Conservation (phyloP, 2,888 invertebrate species). For the Ophion slaviceki region DNA sequence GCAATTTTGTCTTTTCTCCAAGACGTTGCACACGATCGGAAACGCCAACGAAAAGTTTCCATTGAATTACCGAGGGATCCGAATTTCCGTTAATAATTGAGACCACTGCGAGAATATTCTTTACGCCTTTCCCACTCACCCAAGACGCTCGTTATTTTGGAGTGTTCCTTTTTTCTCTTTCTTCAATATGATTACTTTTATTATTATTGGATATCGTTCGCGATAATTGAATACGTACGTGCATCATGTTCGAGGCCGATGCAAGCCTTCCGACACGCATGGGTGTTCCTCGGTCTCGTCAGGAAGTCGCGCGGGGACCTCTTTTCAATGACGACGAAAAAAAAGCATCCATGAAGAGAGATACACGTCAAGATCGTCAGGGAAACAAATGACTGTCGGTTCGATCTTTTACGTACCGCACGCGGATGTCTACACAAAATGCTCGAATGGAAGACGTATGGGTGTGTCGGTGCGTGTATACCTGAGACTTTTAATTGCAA, state of each 20-base stretch:
- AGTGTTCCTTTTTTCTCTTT: slow-evolving; percentile 4
- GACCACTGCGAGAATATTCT: no score
- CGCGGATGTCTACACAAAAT: not conserved
- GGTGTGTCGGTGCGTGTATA: slow-evolving; percentile 20
- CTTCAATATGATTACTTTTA: no score
- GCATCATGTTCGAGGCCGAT: not conserved
- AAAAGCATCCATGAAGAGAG: slow-evolving; percentile 72
- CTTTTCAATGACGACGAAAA: slow-evolving; percentile 67
- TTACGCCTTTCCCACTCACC: no score
- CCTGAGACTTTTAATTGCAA: slow-evolving; percentile 78
- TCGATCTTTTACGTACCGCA: slow-evolving; percentile 34
- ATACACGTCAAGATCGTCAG: slow-evolving; percentile 73
- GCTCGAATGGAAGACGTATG: not conserved
- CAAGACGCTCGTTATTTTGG: slow-evolving; percentile 21
- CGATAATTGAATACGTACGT: slow-evolving; percentile 9
- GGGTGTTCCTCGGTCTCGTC: slow-evolving; percentile 22
- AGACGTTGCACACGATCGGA: not conserved
- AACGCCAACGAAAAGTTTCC: not conserved
- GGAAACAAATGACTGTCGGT: slow-evolving; percentile 77
- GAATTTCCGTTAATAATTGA: not conserved
- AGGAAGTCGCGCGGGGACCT: slow-evolving; percentile 19
- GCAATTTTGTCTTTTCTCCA: not conserved
- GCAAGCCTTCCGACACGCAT: slow-evolving; percentile 20
- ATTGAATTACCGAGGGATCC: not conserved
- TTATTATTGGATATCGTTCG: slow-evolving; percentile 2